Evolutionary conservation across 1,140 invertebrate genomes (phyloP).

Genomic region (Papilio polytes): DNA sequence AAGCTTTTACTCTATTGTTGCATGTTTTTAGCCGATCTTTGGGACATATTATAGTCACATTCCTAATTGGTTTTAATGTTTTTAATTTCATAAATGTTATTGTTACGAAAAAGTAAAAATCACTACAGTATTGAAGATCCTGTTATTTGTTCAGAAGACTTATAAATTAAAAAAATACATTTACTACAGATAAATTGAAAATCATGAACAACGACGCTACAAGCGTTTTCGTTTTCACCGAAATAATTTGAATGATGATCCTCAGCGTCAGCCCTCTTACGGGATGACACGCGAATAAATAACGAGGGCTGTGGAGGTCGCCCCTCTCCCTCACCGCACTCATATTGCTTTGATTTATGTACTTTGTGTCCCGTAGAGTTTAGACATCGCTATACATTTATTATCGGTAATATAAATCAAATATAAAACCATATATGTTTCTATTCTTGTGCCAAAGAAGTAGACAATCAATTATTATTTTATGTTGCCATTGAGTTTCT

Average conservation of each 20-base stretch:
- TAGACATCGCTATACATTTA: background rate
- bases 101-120: too few species aligned
- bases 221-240: background rate
- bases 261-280: background rate
- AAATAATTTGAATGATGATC: slow-evolving; percentile 1
- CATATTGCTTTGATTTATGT: background rate
- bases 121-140: too few species aligned
- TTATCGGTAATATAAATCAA: too few species aligned
- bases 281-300: slow-evolving; percentile 11
- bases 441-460: too few species aligned
- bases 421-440: too few species aligned
- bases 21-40: background rate
- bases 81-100: too few species aligned
- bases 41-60: too few species aligned
- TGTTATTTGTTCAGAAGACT: too few species aligned
- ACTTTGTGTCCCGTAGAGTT: background rate
- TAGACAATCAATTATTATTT: too few species aligned
- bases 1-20: background rate
- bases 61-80: too few species aligned
- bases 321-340: background rate
- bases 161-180: too few species aligned
- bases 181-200: background rate
- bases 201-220: background rate
- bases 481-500: too few species aligned
- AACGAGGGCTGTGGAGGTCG: background rate